These are phyloP conservation scores for Micrasema longulum DNA, from an alignment of 1,140 invertebrate genomes.

Conservation along the genomic window DNA sequence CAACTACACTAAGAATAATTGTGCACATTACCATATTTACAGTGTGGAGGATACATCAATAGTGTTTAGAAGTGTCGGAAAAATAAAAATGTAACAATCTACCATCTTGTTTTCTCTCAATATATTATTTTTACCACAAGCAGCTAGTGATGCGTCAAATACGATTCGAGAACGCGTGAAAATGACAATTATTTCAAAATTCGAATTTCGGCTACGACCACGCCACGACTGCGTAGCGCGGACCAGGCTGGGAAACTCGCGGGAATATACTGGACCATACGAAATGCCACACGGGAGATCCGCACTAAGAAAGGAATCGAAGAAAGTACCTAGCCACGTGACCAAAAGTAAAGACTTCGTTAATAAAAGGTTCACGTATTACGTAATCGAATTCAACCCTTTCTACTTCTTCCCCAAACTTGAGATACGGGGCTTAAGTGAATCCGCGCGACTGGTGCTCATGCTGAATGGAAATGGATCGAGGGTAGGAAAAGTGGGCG, in stretches of 20 bases:
- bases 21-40: slow-evolving; percentile 37
- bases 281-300: not conserved
- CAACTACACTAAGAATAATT: slow-evolving; percentile 33
- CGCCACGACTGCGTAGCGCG: not conserved
- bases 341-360: not conserved
- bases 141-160: not conserved
- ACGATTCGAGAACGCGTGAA: not conserved
- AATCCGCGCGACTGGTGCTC: not conserved
- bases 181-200: slow-evolving; percentile 34
- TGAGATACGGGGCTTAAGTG: not conserved
- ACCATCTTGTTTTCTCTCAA: slow-evolving; percentile 29
- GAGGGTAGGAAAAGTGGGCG: slow-evolving; percentile 19
- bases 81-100: slow-evolving; percentile 11
- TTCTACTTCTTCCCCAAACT: not conserved
- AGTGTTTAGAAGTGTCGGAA: slow-evolving; percentile 11
- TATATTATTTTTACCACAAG: slow-evolving; percentile 11
- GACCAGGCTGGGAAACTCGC: slow-evolving; percentile 17
- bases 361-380: not conserved
- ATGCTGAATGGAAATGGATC: slow-evolving; percentile 12
- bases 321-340: not conserved
- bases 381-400: not conserved
- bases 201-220: slow-evolving; percentile 2
- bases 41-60: slow-evolving; percentile 29
- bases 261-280: slow-evolving; percentile 18
- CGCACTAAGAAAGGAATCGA: not conserved